phyloP scores from a whole-genome alignment of 2,113 vertebrate species.

The Carassius gibelio region DNA sequence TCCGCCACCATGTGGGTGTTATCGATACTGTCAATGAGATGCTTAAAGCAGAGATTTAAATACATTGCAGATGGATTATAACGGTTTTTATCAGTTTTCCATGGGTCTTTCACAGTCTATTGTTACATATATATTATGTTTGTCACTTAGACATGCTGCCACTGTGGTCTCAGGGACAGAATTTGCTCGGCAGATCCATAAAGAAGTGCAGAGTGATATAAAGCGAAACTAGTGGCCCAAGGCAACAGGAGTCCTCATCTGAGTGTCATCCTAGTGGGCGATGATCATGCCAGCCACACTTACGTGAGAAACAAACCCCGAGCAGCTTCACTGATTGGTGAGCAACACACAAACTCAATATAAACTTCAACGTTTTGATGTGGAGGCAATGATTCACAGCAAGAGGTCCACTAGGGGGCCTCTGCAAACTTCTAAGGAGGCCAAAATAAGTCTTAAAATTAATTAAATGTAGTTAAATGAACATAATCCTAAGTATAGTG shows the following conservation, averaged over 20 bases:
- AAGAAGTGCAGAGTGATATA: conserved; percentile 85
- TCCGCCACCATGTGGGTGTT: conserved; percentile 28
- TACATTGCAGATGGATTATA: neutral
- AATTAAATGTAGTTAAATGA: no score
- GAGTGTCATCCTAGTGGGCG: conserved; percentile 86
- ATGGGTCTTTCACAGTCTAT: neutral
- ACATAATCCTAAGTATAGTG: no score
- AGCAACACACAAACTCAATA: conserved; percentile 55
- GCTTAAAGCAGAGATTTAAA: neutral
- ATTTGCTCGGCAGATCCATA: conserved; percentile 84
- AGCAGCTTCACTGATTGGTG: conserved; percentile 85
- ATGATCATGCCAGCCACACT: conserved; percentile 85
- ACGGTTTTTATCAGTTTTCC: neutral
- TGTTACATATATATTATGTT: conserved; percentile 5
- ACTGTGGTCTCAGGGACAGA: conserved; percentile 85
- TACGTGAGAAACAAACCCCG: conserved; percentile 90
- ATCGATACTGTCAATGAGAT: neutral
- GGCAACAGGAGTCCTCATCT: conserved; percentile 89
- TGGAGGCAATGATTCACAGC: neutral
- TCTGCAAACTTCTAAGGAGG: neutral
- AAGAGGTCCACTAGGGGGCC: neutral
- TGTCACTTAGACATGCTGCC: conserved; percentile 73
- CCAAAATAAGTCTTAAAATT: neutral
- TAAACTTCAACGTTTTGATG: neutral
- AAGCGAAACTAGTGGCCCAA: conserved; percentile 77